phyloP scores from a whole-genome alignment of 2,888 invertebrate species.

The Stramonita haemastoma region DNA sequence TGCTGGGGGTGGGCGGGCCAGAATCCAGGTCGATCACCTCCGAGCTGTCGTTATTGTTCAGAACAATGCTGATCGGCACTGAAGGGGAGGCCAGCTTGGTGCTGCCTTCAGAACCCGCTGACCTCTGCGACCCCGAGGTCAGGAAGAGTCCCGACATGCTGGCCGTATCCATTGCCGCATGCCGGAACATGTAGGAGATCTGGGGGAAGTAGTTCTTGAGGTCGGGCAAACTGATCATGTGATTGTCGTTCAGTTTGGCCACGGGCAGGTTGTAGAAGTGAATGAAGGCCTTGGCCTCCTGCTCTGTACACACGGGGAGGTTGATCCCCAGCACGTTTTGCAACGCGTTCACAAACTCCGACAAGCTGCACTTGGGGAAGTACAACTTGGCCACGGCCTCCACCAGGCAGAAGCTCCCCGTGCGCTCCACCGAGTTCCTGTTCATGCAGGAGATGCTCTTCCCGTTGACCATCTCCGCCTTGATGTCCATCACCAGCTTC shows the following conservation, averaged over 20 bases:
- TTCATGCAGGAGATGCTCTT: constrained; percentile 74
- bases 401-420: constrained; percentile 70
- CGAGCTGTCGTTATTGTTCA: constrained; percentile 24
- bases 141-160: neutral
- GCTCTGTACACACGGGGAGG: constrained; percentile 65
- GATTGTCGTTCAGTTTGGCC: constrained; percentile 71
- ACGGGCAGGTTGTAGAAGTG: constrained; percentile 73
- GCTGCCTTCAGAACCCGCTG: constrained; percentile 8
- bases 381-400: constrained; percentile 74
- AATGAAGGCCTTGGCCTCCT: constrained; percentile 73
- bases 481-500: constrained; percentile 46
- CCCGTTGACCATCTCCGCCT: constrained; percentile 60
- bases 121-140: neutral
- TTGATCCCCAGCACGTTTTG: constrained; percentile 69
- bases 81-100: constrained; percentile 24
- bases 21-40: constrained; percentile 40
- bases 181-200: constrained; percentile 68
- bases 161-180: constrained; percentile 22
- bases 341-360: constrained; percentile 71
- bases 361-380: constrained; percentile 70
- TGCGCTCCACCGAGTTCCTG: constrained; percentile 54
- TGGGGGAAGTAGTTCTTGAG: constrained; percentile 71
- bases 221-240: constrained; percentile 70
- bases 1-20: constrained; percentile 11
- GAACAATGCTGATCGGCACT: constrained; percentile 28